Evolutionary conservation across 2,888 invertebrate genomes (phyloP).

Genomic region (Sinotaia quadrata): DNA sequence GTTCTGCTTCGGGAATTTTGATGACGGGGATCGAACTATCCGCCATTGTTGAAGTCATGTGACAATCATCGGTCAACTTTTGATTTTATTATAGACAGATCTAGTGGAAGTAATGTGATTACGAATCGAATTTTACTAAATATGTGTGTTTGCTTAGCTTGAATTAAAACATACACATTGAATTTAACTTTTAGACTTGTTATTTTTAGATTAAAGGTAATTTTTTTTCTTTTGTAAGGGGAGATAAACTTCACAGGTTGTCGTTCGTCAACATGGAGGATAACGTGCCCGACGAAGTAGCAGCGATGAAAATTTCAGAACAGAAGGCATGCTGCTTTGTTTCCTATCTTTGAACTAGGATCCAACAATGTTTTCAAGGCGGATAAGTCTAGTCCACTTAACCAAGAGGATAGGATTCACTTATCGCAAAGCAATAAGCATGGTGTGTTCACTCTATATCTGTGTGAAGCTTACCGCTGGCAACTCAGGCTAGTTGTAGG

Average conservation of each 20-base stretch:
- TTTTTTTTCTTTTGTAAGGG: no score
- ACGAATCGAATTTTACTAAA: no score
- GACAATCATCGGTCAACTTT: no score
- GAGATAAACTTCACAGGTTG: no score
- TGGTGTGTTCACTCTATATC: slow-evolving; percentile 49
- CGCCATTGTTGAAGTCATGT: slow-evolving; percentile 25
- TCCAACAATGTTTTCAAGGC: slow-evolving; percentile 57
- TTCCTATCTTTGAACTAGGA: slow-evolving; percentile 39
- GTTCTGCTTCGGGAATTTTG: background rate
- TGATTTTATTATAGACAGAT: no score
- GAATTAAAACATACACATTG: no score
- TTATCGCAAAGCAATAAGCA: slow-evolving; percentile 45
- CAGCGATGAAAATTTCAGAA: slow-evolving; percentile 61
- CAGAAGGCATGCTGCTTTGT: slow-evolving; percentile 67
- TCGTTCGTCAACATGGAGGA: slow-evolving; percentile 65
- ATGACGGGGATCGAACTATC: background rate
- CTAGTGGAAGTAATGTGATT: no score
- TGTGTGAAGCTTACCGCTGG: no score
- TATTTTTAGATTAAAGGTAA: no score
- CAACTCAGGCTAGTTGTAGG: no score
- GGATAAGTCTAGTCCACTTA: slow-evolving; percentile 50
- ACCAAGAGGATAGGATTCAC: slow-evolving; percentile 54
- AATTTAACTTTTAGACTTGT: no score
- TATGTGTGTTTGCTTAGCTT: no score
- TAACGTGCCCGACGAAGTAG: slow-evolving; percentile 64